phyloP scores from a whole-genome alignment of 2,888 invertebrate species.

The Drosophila algonquin region DNA sequence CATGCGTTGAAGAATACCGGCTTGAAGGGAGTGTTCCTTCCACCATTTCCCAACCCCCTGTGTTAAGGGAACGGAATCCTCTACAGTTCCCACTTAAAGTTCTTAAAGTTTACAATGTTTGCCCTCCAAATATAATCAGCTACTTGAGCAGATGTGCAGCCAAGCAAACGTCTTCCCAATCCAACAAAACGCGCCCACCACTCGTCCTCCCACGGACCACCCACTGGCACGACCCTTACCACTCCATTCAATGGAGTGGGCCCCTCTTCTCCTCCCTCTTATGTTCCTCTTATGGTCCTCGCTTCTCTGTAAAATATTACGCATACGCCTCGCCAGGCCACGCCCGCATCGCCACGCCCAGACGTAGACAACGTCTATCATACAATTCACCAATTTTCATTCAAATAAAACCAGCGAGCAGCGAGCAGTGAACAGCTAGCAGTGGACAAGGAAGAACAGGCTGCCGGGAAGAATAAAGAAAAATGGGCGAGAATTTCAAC shows the following conservation, averaged over 20 bases:
- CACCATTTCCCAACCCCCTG: conserved; percentile 3
- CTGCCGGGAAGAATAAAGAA: conserved; percentile 11
- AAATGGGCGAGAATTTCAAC: conserved; percentile 70
- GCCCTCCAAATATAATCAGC: conserved; percentile 72
- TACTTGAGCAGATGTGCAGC: conserved; percentile 75
- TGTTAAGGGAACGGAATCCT: conserved; percentile 5
- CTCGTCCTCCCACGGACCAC: conserved; percentile 15
- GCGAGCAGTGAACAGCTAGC: conserved; percentile 52
- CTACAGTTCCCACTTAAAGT: conserved; percentile 44
- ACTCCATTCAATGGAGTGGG: conserved; percentile 7
- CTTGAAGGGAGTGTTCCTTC: not conserved
- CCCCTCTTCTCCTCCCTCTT: not conserved
- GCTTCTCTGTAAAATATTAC: conserved; percentile 66
- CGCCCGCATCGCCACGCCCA: conserved; percentile 68
- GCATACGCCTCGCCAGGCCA: conserved; percentile 69
- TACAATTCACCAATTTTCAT: conserved; percentile 78
- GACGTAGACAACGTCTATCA: conserved; percentile 65
- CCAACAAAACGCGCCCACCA: not conserved
- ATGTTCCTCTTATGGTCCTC: not conserved
- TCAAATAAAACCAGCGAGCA: conserved; percentile 77
- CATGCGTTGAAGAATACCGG: not conserved
- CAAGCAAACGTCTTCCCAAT: conserved; percentile 57
- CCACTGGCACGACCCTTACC: conserved; percentile 2
- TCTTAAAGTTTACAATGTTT: conserved; percentile 43
- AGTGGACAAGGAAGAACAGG: conserved; percentile 35